Base-by-base conservation (phyloP, 2,113 vertebrate species). In the Suncus etruscus region DNA sequence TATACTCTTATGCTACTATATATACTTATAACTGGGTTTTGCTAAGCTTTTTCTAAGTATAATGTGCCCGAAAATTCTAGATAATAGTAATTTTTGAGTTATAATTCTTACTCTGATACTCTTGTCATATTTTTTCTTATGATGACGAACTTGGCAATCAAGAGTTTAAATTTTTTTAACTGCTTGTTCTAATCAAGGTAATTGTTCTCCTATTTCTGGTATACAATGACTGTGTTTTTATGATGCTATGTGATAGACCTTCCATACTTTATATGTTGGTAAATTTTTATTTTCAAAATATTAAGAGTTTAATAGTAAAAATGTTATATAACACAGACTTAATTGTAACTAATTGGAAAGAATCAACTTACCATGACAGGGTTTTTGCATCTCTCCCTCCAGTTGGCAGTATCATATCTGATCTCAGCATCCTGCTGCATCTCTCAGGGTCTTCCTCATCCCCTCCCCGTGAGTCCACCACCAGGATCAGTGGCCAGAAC, bases 361-460 rank as follows among this genome's bases (percentile, higher is more conserved):
- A 96, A 95, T 83, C 79, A 70, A 61, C 89, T 97, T 83, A 16
- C 22, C 91, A 47, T 79, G 84, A 81, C 50, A 90, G 97, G 94
- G 87, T 96, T 95, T 76, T 97, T 94, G 93, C 97, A 88, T 97
- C 66, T 97, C 96, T 96, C 89, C 1, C 97, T 97, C 82, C 96
- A 99, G 98, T 96, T 84, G 98, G 98, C 86, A 98, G 95, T 81
- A 86, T 97, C 86, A 97, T 98, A 97, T 97, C 97, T 47, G 98
- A 98, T 84, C 98, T 97, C 97, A 98, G 98, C 96, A 97, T 97
- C 96, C 98, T 98, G 70, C 97, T 98, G 97, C 99, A 98, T 91
- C 97, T 98, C 92, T 99, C 99, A 50, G 98, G 98, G 91, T 98
- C 98, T 2, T 98, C 98, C 29, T 99, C 98, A 0, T 98, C 99